phyloP scores from a whole-genome alignment of 92 coral and sea anemone species.

The Parazoanthus darwini region DNA sequence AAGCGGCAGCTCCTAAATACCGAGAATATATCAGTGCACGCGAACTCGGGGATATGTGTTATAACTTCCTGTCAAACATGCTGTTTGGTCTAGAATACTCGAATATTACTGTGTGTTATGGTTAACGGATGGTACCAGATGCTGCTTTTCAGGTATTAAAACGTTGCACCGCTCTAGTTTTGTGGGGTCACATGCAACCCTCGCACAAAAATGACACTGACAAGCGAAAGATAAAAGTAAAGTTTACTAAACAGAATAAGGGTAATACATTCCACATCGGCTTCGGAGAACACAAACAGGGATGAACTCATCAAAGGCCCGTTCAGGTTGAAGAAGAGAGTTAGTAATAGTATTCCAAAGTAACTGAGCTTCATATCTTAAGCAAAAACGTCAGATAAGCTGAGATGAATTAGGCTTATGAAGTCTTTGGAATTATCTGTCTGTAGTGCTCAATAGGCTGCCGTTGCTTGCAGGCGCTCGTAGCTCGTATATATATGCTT shows the following conservation, averaged over 20 bases:
- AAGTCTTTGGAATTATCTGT: background rate
- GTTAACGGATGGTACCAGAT: background rate
- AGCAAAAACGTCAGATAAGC: background rate
- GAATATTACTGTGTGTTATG: background rate
- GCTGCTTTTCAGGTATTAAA: background rate
- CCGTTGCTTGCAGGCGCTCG: slow-evolving; percentile 14
- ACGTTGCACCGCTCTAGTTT: background rate
- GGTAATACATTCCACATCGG: slow-evolving; percentile 22
- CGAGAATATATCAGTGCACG: background rate
- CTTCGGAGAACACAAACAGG: slow-evolving; percentile 14
- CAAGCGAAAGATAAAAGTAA: background rate
- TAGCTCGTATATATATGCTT: slow-evolving; percentile 13
- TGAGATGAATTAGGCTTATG: background rate
- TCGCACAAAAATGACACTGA: too few relatives aligned
- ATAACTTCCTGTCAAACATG: slow-evolving; percentile 25
- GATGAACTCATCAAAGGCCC: slow-evolving; percentile 21
- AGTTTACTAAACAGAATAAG: background rate
- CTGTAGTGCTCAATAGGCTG: slow-evolving; percentile 3
- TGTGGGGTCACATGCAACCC: background rate
- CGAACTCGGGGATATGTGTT: background rate
- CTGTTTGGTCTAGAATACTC: slow-evolving; percentile 27
- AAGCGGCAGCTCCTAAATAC: background rate
- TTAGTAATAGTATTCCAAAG: slow-evolving; percentile 3
- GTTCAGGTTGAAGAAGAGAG: slow-evolving; percentile 21
- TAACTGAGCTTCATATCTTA: slow-evolving; percentile 6